Evolutionary conservation across 1,140 invertebrate species (phyloP), one percentile per base, ranked within the genome.

Genomic region (Charaxes varanes): DNA sequence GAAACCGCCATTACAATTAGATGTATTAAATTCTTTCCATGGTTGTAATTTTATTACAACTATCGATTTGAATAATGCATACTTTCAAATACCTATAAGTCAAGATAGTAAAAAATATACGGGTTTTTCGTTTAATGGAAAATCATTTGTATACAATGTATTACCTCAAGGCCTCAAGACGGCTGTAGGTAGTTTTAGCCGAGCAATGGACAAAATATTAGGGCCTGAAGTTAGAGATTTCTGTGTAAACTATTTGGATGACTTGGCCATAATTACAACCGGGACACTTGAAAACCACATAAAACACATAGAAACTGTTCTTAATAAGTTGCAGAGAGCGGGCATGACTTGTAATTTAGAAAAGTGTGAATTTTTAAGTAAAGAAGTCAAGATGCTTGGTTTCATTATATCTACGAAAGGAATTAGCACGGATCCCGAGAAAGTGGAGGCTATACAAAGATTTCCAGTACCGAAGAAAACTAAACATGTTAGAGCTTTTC

Each of bases 121-220:
- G 1, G 61, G 61, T 0, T 80, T 74, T 42, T 19, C 56, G 4
- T 60, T 63, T 43, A 51, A 69, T 28, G 47, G 51, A 0, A 46
- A 52, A 33, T 42, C 51, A n/a, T 76, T 69, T 41, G 49, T 58
- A 0, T 78, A 66, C 36, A 41, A 53, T 26, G 53, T 61, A 0
- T 26, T 81, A 3, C 70, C 66, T 0, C 74, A 78, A 32, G 65
- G 72, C 0, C 17, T 74, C 6, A 70, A 63, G 27, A 73, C 60
- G 0, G 61, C 71, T 2, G 67, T 68, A 0, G 61, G 54, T 5
- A 58, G 52, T 22, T 76, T 76, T 47, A 62, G 62, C 7, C 11
- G 68, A 8, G 56, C 53, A n/a, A 62, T 65, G 58, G 60, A 68
- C 38, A 15, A 37, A 2, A 51, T 68, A 10, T 38, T 67, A 14